A percentile compares a stretch with the other conserved stretches of the same genome.
Conservation (phyloP, 2,888 invertebrate genomes). For the Eremobia ochroleuca region DNA sequence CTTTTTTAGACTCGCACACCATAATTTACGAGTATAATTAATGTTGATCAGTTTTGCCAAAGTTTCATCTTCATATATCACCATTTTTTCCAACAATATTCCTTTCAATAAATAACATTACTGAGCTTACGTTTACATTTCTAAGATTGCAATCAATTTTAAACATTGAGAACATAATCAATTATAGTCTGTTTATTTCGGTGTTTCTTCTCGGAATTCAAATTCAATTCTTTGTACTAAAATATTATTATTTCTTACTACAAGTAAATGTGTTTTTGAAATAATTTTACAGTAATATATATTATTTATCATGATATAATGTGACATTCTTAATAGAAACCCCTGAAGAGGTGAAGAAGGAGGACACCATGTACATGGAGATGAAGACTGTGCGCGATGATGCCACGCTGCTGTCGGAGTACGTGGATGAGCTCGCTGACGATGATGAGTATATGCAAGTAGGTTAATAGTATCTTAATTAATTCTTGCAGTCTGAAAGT, state of each 20-base stretch:
- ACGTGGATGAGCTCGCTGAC: conserved; percentile 79
- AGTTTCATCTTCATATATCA: conserved; percentile 11
- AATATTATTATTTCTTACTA: neutral
- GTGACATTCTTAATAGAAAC: conserved; percentile 75
- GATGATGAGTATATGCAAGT: conserved; percentile 91
- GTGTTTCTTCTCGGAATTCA: too few species aligned
- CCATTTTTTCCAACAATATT: neutral
- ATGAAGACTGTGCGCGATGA: conserved; percentile 91
- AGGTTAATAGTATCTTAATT: neutral
- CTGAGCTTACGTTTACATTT: neutral
- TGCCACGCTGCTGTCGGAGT: conserved; percentile 89
- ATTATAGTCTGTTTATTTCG: too few species aligned
- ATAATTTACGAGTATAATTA: neutral
- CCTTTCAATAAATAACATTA: neutral
- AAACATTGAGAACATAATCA: too few species aligned
- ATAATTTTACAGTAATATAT: neutral
- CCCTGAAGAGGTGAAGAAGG: conserved; percentile 83
- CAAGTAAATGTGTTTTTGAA: neutral
- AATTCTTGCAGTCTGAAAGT: neutral
- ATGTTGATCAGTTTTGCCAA: neutral
- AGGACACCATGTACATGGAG: conserved; percentile 90
- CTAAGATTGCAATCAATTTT: neutral
- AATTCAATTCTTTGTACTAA: too few species aligned
- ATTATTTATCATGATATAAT: neutral
- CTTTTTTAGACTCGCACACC: neutral